Percentiles rank a stretch among this genome's conserved stretches.
phyloP scores from a whole-genome alignment of 2,797 vertebrate genomes.

The Peromyscus nudipes region DNA sequence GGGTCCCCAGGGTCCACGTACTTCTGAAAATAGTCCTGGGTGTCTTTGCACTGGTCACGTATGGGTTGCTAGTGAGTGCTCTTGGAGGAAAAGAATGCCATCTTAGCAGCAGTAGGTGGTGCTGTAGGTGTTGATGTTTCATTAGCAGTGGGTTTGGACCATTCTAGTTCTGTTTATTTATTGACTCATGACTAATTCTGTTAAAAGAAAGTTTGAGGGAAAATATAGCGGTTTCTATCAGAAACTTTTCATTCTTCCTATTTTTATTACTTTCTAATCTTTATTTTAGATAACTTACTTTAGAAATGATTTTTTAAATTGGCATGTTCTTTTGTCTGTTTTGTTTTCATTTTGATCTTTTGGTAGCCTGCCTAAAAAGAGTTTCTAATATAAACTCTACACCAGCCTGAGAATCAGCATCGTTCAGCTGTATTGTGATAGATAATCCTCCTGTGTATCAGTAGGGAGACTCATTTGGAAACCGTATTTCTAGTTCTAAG shows the following conservation, averaged over 20 bases:
- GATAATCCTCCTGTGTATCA: background rate
- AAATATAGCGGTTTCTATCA: background rate
- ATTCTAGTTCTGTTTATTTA: background rate
- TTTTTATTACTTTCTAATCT: background rate
- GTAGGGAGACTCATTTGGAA: background rate
- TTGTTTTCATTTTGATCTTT: slow-evolving; percentile 31
- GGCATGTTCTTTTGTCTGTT: background rate
- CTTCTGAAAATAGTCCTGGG: background rate
- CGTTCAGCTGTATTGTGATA: background rate
- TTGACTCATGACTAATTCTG: background rate
- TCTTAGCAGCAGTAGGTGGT: background rate
- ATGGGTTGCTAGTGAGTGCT: background rate
- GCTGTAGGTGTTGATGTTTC: background rate
- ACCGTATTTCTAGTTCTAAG: background rate
- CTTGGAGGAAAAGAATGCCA: slow-evolving; percentile 10
- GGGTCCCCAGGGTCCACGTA: background rate
- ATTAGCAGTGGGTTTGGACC: background rate
- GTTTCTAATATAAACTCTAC: background rate
- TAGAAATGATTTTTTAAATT: slow-evolving; percentile 12
- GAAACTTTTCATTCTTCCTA: background rate
- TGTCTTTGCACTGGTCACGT: background rate
- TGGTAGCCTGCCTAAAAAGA: background rate
- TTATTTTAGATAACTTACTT: slow-evolving; percentile 5
- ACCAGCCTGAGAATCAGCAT: background rate
- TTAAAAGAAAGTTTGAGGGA: slow-evolving; percentile 5